Evolutionary conservation across 2,797 vertebrate genomes (phyloP), one percentile per base, ranked within the genome.

Genomic region (Sebastes iracundus): DNA sequence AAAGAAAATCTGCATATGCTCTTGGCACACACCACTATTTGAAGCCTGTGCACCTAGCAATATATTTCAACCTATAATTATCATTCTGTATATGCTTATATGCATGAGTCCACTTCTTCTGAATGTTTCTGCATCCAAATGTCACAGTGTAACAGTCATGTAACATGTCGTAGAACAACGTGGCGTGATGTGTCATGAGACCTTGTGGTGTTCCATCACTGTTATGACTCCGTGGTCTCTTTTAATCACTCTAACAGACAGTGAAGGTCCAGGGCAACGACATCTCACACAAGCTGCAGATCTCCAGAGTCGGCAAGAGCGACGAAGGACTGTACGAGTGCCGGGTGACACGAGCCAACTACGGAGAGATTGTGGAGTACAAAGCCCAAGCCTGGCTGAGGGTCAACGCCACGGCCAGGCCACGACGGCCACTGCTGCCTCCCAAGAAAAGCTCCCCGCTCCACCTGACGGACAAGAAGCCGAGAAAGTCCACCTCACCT

Each of bases 201-300:
- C 20, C 63, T 30, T 7, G 16, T 46, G 28, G 55, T 53, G 32
- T 68, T 59, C 11, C 27, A 25, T 75, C 33, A 53, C 5, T 66
- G 61, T 74, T 60, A 23, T 89, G 72, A 91, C 85, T 75, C 32
- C 9, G 6, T 46, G 75, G n/a, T 75, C 81, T 89, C 58, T 71
- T 82, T 30, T 38, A 46, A 52, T 87, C 75, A n/a, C 74, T 84
- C 79, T 88, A 95, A 84, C 96, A 99, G 98, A 99, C 98, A 88
- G 98, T 99, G 87, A 99, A 98, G 88, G 98, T 99, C 91, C 98
- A 99, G 93, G 98, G 98, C 84, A 99, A 98, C 20, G 97, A 99
- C 93, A 99, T 99, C 94, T 99, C 98, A 77, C 98, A 99, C 95
- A 98, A 97, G 92, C 97, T 99, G 71, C 98, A 99, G 94, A 97